Conservation (phyloP, 2,113 vertebrate species). For the Mastomys natalensis region DNA sequence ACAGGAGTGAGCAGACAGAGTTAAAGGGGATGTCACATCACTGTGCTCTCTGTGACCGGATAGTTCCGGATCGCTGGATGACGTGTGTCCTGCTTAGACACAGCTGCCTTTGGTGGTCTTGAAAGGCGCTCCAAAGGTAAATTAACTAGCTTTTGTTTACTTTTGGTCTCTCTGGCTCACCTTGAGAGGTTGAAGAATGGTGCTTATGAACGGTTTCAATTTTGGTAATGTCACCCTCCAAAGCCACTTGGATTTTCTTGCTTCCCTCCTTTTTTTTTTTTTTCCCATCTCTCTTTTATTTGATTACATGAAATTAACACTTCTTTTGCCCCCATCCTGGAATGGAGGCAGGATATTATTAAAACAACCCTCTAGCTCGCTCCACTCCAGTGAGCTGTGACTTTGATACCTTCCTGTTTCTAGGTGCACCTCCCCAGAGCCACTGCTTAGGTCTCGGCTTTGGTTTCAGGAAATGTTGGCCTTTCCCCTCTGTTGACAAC, state of each 20-base stretch:
- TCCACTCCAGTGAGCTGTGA: constrained; percentile 24
- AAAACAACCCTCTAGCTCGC: neutral
- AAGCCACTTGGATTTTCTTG: neutral
- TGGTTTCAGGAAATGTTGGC: neutral
- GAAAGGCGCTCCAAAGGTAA: too few relatives aligned
- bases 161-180: neutral
- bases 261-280: neutral
- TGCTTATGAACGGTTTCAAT: neutral
- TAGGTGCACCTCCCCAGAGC: neutral
- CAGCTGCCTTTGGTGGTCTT: neutral
- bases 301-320: neutral
- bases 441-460: neutral
- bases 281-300: neutral
- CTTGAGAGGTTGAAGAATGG: neutral
- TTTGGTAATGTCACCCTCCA: constrained; percentile 15
- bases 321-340: neutral
- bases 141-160: neutral
- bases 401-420: neutral
- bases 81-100: neutral
- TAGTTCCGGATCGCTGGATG: neutral
- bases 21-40: neutral
- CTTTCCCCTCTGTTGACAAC: neutral
- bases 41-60: neutral
- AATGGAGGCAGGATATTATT: neutral
- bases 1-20: neutral